A percentile compares a stretch with the other conserved stretches of the same genome.
phyloP scores from a whole-genome alignment of 2,888 invertebrate genomes.

The Pammene fasciana region DNA sequence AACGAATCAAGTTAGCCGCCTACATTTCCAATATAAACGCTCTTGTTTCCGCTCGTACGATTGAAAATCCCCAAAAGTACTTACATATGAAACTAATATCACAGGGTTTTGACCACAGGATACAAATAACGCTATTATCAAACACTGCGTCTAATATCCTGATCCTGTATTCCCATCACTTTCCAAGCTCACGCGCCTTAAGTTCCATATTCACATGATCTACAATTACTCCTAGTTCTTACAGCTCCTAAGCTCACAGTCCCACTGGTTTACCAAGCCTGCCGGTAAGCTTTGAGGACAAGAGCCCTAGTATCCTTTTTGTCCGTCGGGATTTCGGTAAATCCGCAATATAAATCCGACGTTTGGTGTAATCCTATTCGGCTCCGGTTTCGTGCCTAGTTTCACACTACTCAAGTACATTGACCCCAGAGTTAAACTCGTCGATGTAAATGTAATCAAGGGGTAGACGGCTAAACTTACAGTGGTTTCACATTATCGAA shows the following conservation, averaged over 20 bases:
- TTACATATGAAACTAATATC: constrained; percentile 18
- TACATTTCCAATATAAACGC: not conserved
- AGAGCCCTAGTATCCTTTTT: constrained; percentile 60
- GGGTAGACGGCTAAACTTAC: not conserved
- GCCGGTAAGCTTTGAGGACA: not conserved
- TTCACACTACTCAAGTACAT: constrained; percentile 65
- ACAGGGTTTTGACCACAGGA: constrained; percentile 35
- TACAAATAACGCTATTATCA: constrained; percentile 63
- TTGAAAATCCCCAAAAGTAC: constrained; percentile 14
- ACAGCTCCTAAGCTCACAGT: not conserved
- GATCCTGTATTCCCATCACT: not conserved
- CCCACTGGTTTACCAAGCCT: not conserved
- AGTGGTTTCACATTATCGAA: not conserved
- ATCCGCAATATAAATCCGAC: constrained; percentile 74
- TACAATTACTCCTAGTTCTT: not conserved
- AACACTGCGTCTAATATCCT: constrained; percentile 64
- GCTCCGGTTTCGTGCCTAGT: constrained; percentile 63
- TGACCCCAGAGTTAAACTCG: constrained; percentile 54
- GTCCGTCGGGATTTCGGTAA: constrained; percentile 67
- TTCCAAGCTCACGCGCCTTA: not conserved
- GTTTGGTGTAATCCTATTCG: constrained; percentile 73
- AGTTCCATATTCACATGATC: not conserved
- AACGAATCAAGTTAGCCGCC: not conserved
- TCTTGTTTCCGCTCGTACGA: constrained; percentile 11
- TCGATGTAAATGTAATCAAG: constrained; percentile 39